Evolutionary conservation across 2,797 vertebrate genomes (phyloP), one percentile per base, ranked within the genome.

Genomic region (Balearica regulorum): DNA sequence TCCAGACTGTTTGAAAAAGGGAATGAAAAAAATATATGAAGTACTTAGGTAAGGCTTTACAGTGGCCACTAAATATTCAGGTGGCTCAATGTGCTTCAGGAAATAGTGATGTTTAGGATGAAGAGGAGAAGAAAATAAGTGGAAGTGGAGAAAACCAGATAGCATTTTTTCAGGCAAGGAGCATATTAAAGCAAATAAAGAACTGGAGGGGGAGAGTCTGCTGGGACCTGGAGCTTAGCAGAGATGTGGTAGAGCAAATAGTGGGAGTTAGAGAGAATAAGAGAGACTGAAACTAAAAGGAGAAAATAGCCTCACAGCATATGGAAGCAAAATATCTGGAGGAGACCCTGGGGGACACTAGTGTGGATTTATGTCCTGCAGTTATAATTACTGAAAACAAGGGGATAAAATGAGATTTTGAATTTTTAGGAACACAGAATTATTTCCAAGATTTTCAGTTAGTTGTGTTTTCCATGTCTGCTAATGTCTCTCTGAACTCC

Each of bases 131-230:
- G 87, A 94, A 95, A 90, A 96, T 84, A 90, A 93, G 64, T 92
- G 44, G 46, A 92, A 91, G 69, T 80, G 46, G 43, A 87, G 81
- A 92, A 94, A 95, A 96, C 2, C 55, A 78, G 94, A 94, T 93
- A 94, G 87, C 51, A 13, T 53, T 62, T 87, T 95, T 93, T 92
- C 71, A 91, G 76, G 69, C 68, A 80, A 95, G 57, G 39, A 85
- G 54, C 53, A 85, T 96, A 93, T 95, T 85, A 95, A 96, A 96
- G 78, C 87, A 96, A 96, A 96, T 92, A 95, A 92, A 93, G 53
- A 85, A 92, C 57, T 90, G 65, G 68, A 94, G 57, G 33, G 25
- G 46, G 28, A 96, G 41, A 92, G 64, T 90, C 95, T 7, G 3
- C 37, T 84, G 95, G 88, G 96, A 96, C 53, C 19, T 87, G 49